Evolutionary conservation across 2,797 vertebrate genomes (phyloP).

Genomic region (Paedocypris micromegethes): DNA sequence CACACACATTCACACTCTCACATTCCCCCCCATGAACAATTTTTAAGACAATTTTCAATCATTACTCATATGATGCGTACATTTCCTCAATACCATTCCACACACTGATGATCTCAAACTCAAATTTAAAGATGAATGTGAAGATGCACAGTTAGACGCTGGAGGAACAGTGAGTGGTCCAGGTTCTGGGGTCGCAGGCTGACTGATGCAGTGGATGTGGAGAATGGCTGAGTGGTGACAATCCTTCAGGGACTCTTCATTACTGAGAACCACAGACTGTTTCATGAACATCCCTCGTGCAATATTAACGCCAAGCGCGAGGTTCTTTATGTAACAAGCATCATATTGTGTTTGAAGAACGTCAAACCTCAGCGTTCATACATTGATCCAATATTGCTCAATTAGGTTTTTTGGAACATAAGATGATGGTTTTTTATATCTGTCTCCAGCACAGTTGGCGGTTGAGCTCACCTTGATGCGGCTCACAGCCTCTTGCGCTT

Average conservation of each 20-base stretch:
- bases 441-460: background rate
- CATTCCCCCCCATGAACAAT: too few relatives aligned
- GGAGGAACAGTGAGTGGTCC: slow-evolving; percentile 25
- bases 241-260: too few relatives aligned
- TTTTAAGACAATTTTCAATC: too few relatives aligned
- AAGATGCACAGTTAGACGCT: slow-evolving; percentile 12
- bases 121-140: slow-evolving; percentile 11
- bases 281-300: too few relatives aligned
- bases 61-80: too few relatives aligned
- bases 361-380: too few relatives aligned
- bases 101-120: background rate
- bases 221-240: slow-evolving; percentile 30
- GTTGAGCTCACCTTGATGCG: slow-evolving; percentile 86
- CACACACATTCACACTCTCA: too few relatives aligned
- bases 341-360: too few relatives aligned
- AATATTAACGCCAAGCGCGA: too few relatives aligned
- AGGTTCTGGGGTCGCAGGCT: slow-evolving; percentile 31
- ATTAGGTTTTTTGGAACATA: slow-evolving; percentile 27
- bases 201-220: slow-evolving; percentile 40
- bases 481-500: slow-evolving; percentile 94
- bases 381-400: slow-evolving; percentile 1
- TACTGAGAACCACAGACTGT: too few relatives aligned
- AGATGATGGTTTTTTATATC: slow-evolving; percentile 1
- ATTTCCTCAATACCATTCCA: background rate
- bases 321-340: too few relatives aligned